Evolutionary conservation across 1,140 invertebrate genomes (phyloP).

Genomic region (Temnothorax longispinosus): DNA sequence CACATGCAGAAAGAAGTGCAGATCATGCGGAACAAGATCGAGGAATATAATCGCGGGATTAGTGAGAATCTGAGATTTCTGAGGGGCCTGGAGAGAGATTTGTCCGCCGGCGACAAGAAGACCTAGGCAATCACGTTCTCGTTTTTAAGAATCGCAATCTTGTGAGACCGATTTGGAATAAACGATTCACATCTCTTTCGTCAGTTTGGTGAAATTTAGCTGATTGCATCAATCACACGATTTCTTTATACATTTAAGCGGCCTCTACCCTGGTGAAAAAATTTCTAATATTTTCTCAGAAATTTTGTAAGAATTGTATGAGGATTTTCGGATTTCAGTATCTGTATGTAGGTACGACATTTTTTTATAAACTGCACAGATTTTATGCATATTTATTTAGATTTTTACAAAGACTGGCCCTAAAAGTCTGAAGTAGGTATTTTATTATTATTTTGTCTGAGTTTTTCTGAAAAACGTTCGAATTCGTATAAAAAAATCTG

Average conservation of each 20-base stretch:
- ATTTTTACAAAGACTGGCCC: too few relatives aligned
- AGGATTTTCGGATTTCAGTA: too few relatives aligned
- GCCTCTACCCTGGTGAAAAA: background rate
- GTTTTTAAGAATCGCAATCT: background rate
- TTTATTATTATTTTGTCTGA: too few relatives aligned
- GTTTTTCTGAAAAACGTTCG: too few relatives aligned
- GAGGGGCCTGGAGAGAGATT: constrained; percentile 67
- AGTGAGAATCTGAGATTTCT: constrained; percentile 75
- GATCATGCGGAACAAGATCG: constrained; percentile 71
- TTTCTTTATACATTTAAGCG: background rate
- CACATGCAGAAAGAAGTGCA: constrained; percentile 72
- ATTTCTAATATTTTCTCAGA: too few relatives aligned
- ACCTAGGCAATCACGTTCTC: background rate
- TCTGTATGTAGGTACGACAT: too few relatives aligned
- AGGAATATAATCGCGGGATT: constrained; percentile 75
- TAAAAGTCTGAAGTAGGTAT: too few relatives aligned
- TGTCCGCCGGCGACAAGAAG: constrained; percentile 62
- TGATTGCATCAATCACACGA: background rate
- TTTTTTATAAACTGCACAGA: too few relatives aligned
- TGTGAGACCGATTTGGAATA: background rate
- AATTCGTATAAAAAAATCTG: too few relatives aligned
- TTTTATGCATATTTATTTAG: too few relatives aligned
- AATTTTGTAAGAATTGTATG: too few relatives aligned
- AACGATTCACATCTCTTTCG: background rate
- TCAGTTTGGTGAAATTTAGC: background rate